A percentile compares a stretch with the other conserved stretches of the same genome.
These are phyloP conservation scores for Acheta domesticus DNA, from an alignment of 2,888 invertebrate species.

Conservation along the genomic window DNA sequence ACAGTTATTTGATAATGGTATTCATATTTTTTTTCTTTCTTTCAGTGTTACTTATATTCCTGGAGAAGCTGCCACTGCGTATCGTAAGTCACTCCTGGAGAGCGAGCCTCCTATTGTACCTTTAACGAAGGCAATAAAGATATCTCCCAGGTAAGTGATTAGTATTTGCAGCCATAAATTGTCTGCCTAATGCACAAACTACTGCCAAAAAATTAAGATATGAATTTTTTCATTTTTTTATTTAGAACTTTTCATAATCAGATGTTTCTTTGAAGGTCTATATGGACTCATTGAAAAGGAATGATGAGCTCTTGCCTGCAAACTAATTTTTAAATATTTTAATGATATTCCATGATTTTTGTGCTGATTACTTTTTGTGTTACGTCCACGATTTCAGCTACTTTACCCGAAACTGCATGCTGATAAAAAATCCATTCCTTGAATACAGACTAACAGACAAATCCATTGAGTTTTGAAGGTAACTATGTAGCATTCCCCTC, in stretches of 20 bases:
- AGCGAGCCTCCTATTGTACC: constrained; percentile 38
- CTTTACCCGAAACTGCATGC: background rate
- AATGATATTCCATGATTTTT: background rate
- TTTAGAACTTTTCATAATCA: no score
- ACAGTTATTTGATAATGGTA: no score
- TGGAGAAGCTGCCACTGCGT: constrained; percentile 52
- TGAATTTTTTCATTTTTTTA: no score
- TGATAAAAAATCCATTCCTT: constrained; percentile 5
- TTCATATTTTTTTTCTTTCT: constrained; percentile 30
- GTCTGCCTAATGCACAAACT: no score
- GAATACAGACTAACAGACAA: constrained; percentile 23
- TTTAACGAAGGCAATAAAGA: constrained; percentile 37
- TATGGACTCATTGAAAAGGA: background rate
- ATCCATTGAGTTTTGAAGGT: constrained; percentile 24
- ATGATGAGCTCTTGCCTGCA: constrained; percentile 18
- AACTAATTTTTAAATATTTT: background rate
- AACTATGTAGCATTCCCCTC: constrained; percentile 1
- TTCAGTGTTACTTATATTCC: constrained; percentile 57
- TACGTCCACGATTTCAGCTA: background rate
- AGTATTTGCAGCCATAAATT: no score
- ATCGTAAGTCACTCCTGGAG: constrained; percentile 46
- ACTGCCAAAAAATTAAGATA: no score
- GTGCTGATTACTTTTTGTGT: constrained; percentile 7
- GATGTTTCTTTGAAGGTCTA: no score
- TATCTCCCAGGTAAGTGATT: constrained; percentile 40